Evolutionary conservation across 2,888 invertebrate genomes (phyloP).

Genomic region (Cerceris rybyensis): DNA sequence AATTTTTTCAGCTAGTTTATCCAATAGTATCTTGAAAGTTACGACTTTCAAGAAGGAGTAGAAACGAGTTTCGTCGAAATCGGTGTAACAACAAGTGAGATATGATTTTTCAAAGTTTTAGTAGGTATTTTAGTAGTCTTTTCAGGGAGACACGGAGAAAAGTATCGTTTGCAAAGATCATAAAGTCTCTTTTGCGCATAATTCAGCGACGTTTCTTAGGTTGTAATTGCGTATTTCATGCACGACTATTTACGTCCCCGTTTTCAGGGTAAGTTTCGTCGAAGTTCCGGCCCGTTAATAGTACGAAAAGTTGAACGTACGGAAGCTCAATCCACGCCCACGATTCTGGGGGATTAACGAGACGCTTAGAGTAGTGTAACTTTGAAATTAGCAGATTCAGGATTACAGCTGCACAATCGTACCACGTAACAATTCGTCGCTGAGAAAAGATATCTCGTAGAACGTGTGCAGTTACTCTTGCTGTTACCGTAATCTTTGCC

Average conservation of each 20-base stretch:
- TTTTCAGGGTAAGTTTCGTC: constrained; percentile 11
- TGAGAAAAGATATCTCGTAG: background rate
- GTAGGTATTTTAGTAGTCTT: no score
- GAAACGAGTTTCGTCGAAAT: no score
- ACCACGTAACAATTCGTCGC: constrained; percentile 4
- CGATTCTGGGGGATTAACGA: constrained; percentile 35
- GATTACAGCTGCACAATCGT: constrained; percentile 13
- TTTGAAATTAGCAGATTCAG: constrained; percentile 27
- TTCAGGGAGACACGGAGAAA: no score
- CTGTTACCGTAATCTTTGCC: no score
- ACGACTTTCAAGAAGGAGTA: no score
- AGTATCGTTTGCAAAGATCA: no score
- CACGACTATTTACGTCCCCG: constrained; percentile 30
- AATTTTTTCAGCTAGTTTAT: no score
- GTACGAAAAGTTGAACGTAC: constrained; percentile 8
- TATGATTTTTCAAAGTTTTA: no score
- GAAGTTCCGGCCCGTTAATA: background rate
- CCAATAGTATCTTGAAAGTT: no score
- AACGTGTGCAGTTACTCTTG: background rate
- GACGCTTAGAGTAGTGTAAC: constrained; percentile 23
- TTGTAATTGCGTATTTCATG: constrained; percentile 27
- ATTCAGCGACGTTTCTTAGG: no score
- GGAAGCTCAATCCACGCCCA: constrained; percentile 28
- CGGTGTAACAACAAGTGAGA: no score
- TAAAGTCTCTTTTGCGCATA: no score